Conservation (phyloP, 2,113 vertebrate species). For the Seriola rivoliana region DNA sequence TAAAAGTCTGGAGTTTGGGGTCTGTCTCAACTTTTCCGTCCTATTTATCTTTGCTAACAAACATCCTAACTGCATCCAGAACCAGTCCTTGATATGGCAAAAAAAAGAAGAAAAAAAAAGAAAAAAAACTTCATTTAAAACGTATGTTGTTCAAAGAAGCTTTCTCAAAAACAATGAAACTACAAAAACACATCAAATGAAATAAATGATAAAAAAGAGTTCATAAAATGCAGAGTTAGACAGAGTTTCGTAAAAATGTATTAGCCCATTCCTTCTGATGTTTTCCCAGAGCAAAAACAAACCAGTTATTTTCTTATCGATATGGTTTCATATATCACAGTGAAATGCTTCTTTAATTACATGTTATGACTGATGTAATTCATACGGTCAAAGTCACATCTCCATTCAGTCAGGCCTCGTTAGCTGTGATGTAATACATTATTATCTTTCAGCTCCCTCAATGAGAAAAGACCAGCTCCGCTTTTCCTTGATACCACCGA, state of each 20-base stretch:
- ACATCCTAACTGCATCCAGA: constrained; percentile 33
- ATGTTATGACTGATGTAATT: constrained; percentile 44
- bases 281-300: constrained; percentile 26
- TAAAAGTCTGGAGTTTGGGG: background rate
- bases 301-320: constrained; percentile 11
- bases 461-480: constrained; percentile 16
- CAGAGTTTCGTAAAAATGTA: constrained; percentile 8
- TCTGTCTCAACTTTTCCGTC: constrained; percentile 26
- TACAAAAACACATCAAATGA: constrained; percentile 12
- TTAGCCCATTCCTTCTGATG: constrained; percentile 6
- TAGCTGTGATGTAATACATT: constrained; percentile 16
- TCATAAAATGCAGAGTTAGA: constrained; percentile 17
- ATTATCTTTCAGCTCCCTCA: constrained; percentile 23
- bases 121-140: background rate
- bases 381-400: constrained; percentile 38
- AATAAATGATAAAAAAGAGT: constrained; percentile 11
- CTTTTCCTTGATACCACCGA: constrained; percentile 25
- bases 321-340: constrained; percentile 37
- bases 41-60: constrained; percentile 26
- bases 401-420: constrained; percentile 31
- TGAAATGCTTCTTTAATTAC: constrained; percentile 43
- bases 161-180: constrained; percentile 14
- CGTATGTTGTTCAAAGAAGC: constrained; percentile 19
- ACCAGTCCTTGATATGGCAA: background rate
- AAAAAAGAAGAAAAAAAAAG: background rate